Base-by-base conservation (phyloP, 2,888 invertebrate genomes). In the Thymelicus acteon region DNA sequence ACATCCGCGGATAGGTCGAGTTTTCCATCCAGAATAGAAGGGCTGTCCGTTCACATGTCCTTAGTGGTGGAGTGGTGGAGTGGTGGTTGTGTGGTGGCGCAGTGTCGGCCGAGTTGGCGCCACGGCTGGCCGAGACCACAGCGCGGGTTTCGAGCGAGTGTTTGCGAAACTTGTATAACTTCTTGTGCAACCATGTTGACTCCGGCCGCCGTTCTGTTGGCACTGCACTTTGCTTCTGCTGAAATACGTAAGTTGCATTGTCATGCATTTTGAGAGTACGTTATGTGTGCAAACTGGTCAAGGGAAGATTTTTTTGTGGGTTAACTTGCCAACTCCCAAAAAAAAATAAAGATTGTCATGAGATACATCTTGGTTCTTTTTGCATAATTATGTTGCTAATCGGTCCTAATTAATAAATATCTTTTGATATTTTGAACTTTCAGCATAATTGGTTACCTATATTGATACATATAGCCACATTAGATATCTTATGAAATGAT, bases 31-130 rank as follows among this genome's bases (percentile, higher is more conserved):
- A 79, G 79, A 78, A 78, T 82, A 87, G 85, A 74, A 74, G 74
- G 74, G 85, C 80, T 82, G 80, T 70, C 80, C 88, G 79, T 85
- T 88, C 87, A 85, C 85, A 76, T 76, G 81, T 81, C 81, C 82
- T 80, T 79, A 78, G 77, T 71, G 71, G 74, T 73, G 81, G 44
- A 78, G 77, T 71, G 71, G 74, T 73, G 81, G 44, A 40, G 80
- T 72, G 82, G 84, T 80, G 80, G 82, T 7, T 78, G 76, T 79
- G 74, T 71, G 79, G 76, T 66, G 64, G 74, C 81, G 81, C 92
- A 92, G 93, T 92, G 88, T 85, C 82, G 85, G 89, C 82, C 85
- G 81, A 83, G 76, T 84, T 77, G 83, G 90, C 92, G 90, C 80
- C 82, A 83, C 83, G 90, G 89, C 82, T 83, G 89, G 88, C 84